Conservation (phyloP, 2,888 invertebrate species). For the Chrysolina americana region DNA sequence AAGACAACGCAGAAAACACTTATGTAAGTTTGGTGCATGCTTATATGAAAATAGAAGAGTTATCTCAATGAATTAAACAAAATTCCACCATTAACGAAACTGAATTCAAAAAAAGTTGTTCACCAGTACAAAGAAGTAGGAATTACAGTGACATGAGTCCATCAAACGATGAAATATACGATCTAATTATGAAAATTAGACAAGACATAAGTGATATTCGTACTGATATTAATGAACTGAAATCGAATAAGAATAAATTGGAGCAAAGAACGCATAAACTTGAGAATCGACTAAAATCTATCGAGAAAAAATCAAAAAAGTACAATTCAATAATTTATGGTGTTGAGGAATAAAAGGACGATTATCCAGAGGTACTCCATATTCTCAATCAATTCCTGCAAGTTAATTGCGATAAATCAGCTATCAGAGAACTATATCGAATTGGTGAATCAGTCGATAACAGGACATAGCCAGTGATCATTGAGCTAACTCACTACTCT, state of each 20-base stretch:
- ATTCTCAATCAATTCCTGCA: background rate
- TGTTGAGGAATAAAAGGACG: background rate
- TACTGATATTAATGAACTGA: background rate
- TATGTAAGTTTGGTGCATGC: background rate
- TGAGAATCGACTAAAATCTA: constrained; percentile 7
- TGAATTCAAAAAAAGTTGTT: background rate
- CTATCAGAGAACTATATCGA: background rate
- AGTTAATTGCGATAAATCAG: constrained; percentile 3
- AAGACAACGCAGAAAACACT: background rate
- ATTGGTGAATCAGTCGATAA: background rate
- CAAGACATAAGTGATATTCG: constrained; percentile 17
- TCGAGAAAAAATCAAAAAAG: too few relatives aligned
- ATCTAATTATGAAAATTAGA: constrained; percentile 42
- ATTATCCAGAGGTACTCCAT: background rate
- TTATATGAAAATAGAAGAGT: background rate
- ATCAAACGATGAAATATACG: background rate
- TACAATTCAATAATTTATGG: background rate
- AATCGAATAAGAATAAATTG: background rate
- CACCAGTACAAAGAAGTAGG: background rate
- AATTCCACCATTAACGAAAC: background rate
- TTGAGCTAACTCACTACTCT: constrained; percentile 12
- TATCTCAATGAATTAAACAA: background rate
- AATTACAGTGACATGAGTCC: background rate
- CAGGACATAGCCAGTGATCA: constrained; percentile 6
- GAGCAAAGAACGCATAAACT: background rate